A percentile compares a stretch with the other conserved stretches of the same genome.
phyloP scores from a whole-genome alignment of 2,797 vertebrate species.

The Thaleichthys pacificus region DNA sequence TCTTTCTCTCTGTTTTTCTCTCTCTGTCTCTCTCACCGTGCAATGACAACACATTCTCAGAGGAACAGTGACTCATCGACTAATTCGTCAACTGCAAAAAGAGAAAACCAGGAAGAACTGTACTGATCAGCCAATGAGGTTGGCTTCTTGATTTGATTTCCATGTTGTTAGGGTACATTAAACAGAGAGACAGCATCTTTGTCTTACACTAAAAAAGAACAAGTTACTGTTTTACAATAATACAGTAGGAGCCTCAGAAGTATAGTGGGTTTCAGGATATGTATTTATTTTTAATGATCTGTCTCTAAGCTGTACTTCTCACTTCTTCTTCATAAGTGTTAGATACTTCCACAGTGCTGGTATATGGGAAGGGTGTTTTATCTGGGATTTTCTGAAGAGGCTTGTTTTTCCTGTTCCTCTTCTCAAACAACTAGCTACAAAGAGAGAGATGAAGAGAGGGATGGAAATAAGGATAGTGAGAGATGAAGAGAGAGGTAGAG shows the following conservation, averaged over 20 bases:
- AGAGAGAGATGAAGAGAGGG: too few species aligned
- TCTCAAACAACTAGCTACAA: too few species aligned
- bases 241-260: too few species aligned
- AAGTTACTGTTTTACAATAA: too few species aligned
- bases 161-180: slow-evolving; percentile 1
- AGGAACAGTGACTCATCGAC: slow-evolving; percentile 21
- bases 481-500: too few species aligned
- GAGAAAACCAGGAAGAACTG: slow-evolving; percentile 14
- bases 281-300: too few species aligned
- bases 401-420: not conserved
- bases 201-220: not conserved
- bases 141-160: slow-evolving; percentile 4
- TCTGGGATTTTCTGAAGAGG: not conserved
- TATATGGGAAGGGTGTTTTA: not conserved
- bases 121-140: slow-evolving; percentile 13
- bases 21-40: not conserved
- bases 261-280: too few species aligned
- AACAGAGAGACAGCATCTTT: not conserved
- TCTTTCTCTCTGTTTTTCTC: not conserved
- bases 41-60: slow-evolving; percentile 6
- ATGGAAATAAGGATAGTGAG: too few species aligned
- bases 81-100: slow-evolving; percentile 16
- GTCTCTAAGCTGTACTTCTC: not conserved
- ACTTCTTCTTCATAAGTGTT: not conserved
- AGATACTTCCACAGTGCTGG: not conserved